Base-by-base conservation (phyloP, 2,888 invertebrate genomes). In the Acanthosepion lycidas region DNA sequence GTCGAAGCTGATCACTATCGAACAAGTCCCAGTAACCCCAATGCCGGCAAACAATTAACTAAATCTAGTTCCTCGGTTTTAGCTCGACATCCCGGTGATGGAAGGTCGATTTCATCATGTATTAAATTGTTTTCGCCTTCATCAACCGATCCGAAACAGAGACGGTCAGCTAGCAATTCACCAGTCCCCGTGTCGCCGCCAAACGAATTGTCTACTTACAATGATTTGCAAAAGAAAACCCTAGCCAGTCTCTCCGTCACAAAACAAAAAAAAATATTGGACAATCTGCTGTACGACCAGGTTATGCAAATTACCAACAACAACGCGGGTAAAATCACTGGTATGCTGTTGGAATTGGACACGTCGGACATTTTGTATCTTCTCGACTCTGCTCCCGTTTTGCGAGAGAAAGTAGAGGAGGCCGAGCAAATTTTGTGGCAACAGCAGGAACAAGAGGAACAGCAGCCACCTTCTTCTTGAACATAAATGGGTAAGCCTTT, bases 351-450 rank as follows among this genome's bases (percentile, higher is more conserved):
- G 12, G 78, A n/a, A 78, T 78, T 78, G 78, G 78, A 78, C 78
- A 78, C 78, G 33, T 78, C 78, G 5, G 78, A 78, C 12, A 78
- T 78, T 78, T 78, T 78, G 78, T 78, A 78, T 78, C 78, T 78
- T 78, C 78, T 78, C 15, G 78, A 78, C 78, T 78, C 78, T 3
- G n/a, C 78, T 15, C 78, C 78, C n/a, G 78, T 78, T 78, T 33
- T 78, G 18, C 78, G 78, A n/a, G 78, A 78, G n/a, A 78, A 78
- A 78, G 78, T 78, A 8, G n/a, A 78, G n/a, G 78, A 78, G 18
- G 78, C 78, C 78, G 78, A 78, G n/a, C n/a, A 78, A n/a, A 78
- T 78, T 78, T n/a, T 78, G n/a, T 33, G n/a, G n/a, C n/a, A 78
- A 15, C 78, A 78, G 3, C 78, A 78, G 23, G n/a, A n/a, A 15